Percentiles rank a stretch among this genome's conserved stretches.
phyloP scores from a whole-genome alignment of 2,888 invertebrate species.

The Phoenoteleia sp. region DNA sequence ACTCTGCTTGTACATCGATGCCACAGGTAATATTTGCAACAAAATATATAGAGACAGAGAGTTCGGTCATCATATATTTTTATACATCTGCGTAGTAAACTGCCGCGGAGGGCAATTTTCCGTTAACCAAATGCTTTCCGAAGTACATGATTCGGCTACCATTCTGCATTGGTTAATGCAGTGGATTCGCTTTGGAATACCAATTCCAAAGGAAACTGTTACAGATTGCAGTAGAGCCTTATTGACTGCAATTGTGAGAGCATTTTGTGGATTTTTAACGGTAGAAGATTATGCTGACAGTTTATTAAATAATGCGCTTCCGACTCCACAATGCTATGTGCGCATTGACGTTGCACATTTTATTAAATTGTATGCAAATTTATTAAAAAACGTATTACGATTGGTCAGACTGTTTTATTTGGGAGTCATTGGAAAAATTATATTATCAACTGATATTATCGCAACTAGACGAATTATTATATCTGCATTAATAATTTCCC shows the following conservation, averaged over 20 bases:
- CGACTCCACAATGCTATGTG: slow-evolving; percentile 28
- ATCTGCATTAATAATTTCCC: background rate
- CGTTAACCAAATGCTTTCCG: slow-evolving; percentile 33
- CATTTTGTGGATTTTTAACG: slow-evolving; percentile 55
- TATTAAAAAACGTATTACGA: slow-evolving; percentile 11
- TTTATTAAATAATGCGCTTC: background rate
- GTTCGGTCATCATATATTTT: slow-evolving; percentile 20
- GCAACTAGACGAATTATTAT: slow-evolving; percentile 3
- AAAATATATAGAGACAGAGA: slow-evolving; percentile 5
- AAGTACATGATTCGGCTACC: slow-evolving; percentile 10
- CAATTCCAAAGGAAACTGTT: slow-evolving; percentile 33
- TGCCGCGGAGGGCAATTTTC: slow-evolving; percentile 17
- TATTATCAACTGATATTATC: background rate
- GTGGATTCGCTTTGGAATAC: slow-evolving; percentile 19
- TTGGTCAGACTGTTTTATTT: slow-evolving; percentile 34
- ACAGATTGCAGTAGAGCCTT: slow-evolving; percentile 45
- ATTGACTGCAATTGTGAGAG: slow-evolving; percentile 48
- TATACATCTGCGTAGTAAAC: slow-evolving; percentile 22
- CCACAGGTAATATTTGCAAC: slow-evolving; percentile 22
- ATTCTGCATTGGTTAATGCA: slow-evolving; percentile 22
- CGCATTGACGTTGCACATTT: slow-evolving; percentile 57
- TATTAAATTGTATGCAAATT: slow-evolving; percentile 31
- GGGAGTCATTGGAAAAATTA: slow-evolving; percentile 40
- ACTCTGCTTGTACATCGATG: slow-evolving; percentile 24
- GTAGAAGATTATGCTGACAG: slow-evolving; percentile 63